Evolutionary conservation across 1,140 invertebrate genomes (phyloP).

Genomic region (Cydia amplana): DNA sequence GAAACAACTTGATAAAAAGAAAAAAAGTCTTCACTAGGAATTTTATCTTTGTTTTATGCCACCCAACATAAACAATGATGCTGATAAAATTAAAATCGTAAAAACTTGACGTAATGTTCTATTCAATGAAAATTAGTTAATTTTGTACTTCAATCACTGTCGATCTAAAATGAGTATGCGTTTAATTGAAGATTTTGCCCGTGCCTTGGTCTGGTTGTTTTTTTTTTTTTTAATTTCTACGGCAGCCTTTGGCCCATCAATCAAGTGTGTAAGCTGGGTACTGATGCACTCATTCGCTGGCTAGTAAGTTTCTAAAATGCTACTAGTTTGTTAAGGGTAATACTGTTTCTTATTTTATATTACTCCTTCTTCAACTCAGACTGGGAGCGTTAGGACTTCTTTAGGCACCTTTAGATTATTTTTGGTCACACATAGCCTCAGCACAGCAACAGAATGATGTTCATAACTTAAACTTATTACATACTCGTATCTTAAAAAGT

Average conservation of each 20-base stretch:
- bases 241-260: constrained; percentile 66
- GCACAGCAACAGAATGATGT: too few species aligned
- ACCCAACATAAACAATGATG: background rate
- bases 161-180: constrained; percentile 21
- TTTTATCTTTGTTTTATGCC: background rate
- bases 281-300: constrained; percentile 21
- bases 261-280: constrained; percentile 58
- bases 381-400: background rate
- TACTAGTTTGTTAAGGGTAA: constrained; percentile 21
- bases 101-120: background rate
- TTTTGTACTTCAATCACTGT: constrained; percentile 30
- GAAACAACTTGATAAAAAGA: background rate
- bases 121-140: constrained; percentile 32
- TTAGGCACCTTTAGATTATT: too few species aligned
- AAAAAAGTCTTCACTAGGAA: background rate
- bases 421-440: too few species aligned
- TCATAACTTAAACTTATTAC: too few species aligned
- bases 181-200: constrained; percentile 53
- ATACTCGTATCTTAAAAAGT: too few species aligned
- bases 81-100: background rate
- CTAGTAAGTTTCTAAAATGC: constrained; percentile 29
- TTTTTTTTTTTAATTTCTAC: constrained; percentile 62
- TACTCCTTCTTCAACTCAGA: background rate
- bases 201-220: constrained; percentile 38
- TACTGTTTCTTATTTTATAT: background rate